A percentile compares a stretch with the other conserved stretches of the same genome.
These are phyloP conservation scores for Ceriagrion tenellum DNA, from an alignment of 2,888 invertebrate genomes.

Conservation along the genomic window DNA sequence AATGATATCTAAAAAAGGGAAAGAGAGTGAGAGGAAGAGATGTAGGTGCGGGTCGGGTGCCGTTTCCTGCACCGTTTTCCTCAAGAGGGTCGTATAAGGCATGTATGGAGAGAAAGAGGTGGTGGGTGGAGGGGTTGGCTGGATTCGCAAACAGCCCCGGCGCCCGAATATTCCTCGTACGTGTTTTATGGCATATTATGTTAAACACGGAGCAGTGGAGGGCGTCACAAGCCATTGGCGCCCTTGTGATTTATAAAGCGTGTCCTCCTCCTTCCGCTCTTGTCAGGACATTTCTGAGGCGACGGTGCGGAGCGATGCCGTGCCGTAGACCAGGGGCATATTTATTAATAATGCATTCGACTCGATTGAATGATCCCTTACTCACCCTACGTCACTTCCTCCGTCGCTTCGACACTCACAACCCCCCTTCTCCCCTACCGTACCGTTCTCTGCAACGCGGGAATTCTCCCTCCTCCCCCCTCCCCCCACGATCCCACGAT, in stretches of 20 bases:
- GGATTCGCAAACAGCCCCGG: constrained; percentile 42
- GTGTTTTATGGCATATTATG: constrained; percentile 32
- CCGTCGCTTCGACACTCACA: no score
- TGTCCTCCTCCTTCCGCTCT: neutral
- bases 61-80: constrained; percentile 19
- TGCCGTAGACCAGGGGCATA: neutral
- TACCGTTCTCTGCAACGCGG: no score
- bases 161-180: constrained; percentile 28
- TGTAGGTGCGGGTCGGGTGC: neutral
- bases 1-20: constrained; percentile 21
- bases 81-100: constrained; percentile 49
- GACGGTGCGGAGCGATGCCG: no score
- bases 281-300: no score
- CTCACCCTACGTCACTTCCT: neutral
- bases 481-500: neutral
- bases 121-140: neutral
- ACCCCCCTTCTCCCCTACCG: neutral
- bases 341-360: constrained; percentile 7
- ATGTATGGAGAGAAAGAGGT: neutral
- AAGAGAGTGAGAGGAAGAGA: neutral
- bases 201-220: neutral
- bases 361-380: constrained; percentile 2
- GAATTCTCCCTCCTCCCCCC: neutral
- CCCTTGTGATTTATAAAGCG: constrained; percentile 44
- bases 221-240: constrained; percentile 28